These are phyloP conservation scores for Druon quercuslanigerum DNA, from an alignment of 1,140 invertebrate species.

Conservation along the genomic window DNA sequence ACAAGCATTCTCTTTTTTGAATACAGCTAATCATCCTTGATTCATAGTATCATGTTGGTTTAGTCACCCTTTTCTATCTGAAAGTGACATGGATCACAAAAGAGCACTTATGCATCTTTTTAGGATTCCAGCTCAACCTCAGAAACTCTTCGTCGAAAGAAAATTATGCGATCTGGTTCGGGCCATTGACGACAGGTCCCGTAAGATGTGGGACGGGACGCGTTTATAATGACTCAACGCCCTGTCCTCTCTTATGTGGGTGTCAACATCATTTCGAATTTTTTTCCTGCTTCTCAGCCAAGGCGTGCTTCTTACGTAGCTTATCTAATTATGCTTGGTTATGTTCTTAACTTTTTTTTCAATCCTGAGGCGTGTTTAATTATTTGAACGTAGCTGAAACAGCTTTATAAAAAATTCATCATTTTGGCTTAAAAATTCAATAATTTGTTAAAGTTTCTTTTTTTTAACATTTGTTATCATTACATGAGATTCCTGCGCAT, in stretches of 20 bases:
- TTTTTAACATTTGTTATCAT: no score
- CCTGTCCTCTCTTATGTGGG: constrained; percentile 5
- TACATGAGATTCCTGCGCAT: no score
- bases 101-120: neutral
- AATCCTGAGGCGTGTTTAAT: no score
- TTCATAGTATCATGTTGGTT: neutral
- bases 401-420: no score
- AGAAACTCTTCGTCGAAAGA: neutral
- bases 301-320: neutral
- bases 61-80: neutral
- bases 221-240: constrained; percentile 3
- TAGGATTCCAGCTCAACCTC: constrained; percentile 10
- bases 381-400: no score
- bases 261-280: constrained; percentile 21
- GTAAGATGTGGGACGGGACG: constrained; percentile 22
- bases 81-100: neutral
- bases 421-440: no score
- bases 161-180: constrained; percentile 22
- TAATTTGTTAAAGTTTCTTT: no score
- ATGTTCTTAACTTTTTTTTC: no score
- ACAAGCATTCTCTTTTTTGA: neutral
- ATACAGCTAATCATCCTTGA: constrained; percentile 4
- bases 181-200: constrained; percentile 7
- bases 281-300: neutral
- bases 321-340: neutral